phyloP scores from a whole-genome alignment of 2,113 vertebrate genomes.

The Lamprologus callipterus region DNA sequence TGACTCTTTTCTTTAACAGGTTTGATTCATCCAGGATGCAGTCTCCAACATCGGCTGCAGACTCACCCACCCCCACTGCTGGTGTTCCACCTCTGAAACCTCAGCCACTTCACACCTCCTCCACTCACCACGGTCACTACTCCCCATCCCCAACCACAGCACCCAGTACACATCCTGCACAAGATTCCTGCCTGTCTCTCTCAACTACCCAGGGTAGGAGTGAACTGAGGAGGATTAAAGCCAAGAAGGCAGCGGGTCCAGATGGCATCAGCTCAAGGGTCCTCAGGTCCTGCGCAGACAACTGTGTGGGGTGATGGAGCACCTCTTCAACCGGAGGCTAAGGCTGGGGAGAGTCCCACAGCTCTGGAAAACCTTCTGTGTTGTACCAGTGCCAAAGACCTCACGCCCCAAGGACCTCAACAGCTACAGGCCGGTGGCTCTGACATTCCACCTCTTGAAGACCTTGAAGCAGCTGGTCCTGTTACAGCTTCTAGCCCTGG shows the following conservation, averaged over 20 bases:
- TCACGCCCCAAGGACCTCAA: background rate
- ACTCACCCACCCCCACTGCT: background rate
- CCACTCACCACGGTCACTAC: background rate
- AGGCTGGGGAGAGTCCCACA: background rate
- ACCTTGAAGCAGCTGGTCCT: rapidly evolving
- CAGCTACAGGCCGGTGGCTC: background rate
- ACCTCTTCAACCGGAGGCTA: background rate
- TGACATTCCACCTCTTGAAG: background rate
- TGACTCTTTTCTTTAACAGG: background rate
- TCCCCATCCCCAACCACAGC: background rate
- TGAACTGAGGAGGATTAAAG: background rate
- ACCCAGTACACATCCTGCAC: background rate
- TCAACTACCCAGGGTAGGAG: background rate
- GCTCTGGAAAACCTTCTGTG: background rate
- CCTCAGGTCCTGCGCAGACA: rapidly evolving
- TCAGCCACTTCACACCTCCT: background rate
- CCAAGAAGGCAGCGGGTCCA: background rate
- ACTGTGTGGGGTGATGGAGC: background rate
- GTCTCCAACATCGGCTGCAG: background rate
- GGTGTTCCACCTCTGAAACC: background rate
- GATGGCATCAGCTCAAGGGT: background rate
- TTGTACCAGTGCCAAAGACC: background rate
- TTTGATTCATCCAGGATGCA: background rate
- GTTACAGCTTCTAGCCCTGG: background rate
- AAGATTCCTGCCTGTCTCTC: background rate